A percentile compares a stretch with the other conserved stretches of the same genome.
Evolutionary conservation across 2,113 vertebrate species (phyloP).

Genomic region (Dermatemys mawii): DNA sequence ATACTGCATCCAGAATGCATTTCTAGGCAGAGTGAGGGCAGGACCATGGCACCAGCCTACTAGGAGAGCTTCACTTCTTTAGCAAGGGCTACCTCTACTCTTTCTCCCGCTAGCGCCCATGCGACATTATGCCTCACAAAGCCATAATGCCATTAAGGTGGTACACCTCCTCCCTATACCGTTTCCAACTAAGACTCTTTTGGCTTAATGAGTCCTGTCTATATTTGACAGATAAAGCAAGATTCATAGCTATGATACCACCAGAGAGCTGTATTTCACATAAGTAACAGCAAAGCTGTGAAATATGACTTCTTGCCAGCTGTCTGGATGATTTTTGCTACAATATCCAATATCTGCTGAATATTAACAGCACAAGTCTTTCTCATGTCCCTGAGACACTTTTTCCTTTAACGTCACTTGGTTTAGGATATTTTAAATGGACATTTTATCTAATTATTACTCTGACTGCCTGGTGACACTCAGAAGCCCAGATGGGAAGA

Average conservation of each 20-base stretch:
- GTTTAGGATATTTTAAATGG: neutral
- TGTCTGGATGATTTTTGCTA: neutral
- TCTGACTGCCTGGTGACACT: neutral
- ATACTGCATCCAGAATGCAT: neutral
- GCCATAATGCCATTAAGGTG: neutral
- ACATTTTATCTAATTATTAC: neutral
- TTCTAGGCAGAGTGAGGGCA: neutral
- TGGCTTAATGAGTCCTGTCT: neutral
- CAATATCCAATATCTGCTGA: neutral
- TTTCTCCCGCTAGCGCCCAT: neutral
- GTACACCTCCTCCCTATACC: neutral
- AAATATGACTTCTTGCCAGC: neutral
- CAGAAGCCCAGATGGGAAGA: neutral
- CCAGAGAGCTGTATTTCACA: neutral
- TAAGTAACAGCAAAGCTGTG: neutral
- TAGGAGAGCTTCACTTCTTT: neutral
- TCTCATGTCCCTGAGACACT: rapidly evolving
- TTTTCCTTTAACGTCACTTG: neutral
- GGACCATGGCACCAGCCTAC: neutral
- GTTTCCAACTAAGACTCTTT: neutral
- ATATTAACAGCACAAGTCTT: neutral
- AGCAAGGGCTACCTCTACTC: neutral
- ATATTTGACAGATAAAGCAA: neutral
- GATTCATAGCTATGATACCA: neutral
- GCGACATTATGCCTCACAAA: neutral